Evolutionary conservation across 2,113 vertebrate species (phyloP).

Genomic region (Peromyscus leucopus): DNA sequence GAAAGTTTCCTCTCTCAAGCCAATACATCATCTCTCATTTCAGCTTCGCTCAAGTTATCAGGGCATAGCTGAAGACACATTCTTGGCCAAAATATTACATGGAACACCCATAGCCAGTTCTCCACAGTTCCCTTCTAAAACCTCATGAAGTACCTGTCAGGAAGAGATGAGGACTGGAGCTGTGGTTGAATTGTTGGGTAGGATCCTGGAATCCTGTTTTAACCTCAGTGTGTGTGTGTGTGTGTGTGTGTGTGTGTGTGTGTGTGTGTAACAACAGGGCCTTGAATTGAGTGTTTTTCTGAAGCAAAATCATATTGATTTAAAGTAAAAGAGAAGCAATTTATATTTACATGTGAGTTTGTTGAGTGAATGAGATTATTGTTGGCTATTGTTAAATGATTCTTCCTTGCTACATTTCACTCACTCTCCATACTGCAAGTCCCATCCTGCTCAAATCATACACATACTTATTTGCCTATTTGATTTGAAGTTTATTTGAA

Average conservation of each 20-base stretch:
- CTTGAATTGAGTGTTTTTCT: background rate
- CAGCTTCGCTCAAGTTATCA: background rate
- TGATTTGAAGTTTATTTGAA: slow-evolving; percentile 49
- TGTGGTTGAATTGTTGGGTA: background rate
- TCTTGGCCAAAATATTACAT: background rate
- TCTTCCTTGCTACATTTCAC: slow-evolving; percentile 30
- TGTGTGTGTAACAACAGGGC: background rate
- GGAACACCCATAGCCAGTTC: background rate
- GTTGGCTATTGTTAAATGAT: background rate
- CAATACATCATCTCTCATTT: background rate
- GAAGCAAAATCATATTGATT: slow-evolving; percentile 14
- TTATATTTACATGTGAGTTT: slow-evolving; percentile 43
- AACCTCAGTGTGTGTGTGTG: background rate
- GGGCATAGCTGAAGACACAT: background rate
- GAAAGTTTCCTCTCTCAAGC: background rate
- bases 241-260: background rate
- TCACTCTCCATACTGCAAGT: background rate
- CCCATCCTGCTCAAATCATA: slow-evolving; percentile 31
- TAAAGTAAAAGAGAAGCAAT: slow-evolving; percentile 17
- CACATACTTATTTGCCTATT: slow-evolving; percentile 54
- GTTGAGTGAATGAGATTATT: background rate
- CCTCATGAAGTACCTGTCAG: background rate
- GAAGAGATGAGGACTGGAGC: background rate
- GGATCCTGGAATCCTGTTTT: background rate
- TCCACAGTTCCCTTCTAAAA: background rate